These are phyloP conservation scores for Lepisosteus oculatus DNA, from an alignment of 2,113 vertebrate species.

Conservation along the genomic window DNA sequence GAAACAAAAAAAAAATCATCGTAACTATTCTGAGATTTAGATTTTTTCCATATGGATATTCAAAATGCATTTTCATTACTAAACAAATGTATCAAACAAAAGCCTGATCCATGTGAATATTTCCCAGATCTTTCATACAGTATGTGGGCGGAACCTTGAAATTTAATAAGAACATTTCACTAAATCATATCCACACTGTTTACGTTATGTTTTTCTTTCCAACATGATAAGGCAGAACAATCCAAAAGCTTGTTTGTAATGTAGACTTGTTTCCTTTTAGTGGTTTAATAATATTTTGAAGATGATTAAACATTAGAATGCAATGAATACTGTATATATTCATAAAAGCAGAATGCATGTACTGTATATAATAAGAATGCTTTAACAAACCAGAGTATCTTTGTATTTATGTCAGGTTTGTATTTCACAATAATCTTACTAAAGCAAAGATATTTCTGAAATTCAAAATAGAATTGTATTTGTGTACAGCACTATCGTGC, in stretches of 20 bases:
- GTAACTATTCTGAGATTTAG: not conserved
- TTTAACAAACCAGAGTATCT: too few species aligned
- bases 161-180: conserved; percentile 10
- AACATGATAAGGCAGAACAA: not conserved
- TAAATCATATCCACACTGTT: conserved; percentile 1
- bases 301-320: too few species aligned
- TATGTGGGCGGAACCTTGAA: not conserved
- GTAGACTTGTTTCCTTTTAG: not conserved
- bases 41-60: conserved; percentile 4
- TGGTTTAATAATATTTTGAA: too few species aligned
- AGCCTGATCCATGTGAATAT: not conserved
- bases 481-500: too few species aligned
- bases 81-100: conserved; percentile 5
- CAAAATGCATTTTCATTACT: not conserved
- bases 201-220: conserved; percentile 1
- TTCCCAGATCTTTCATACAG: not conserved
- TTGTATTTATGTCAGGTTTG: too few species aligned
- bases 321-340: too few species aligned
- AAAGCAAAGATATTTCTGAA: too few species aligned
- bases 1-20: not conserved
- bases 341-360: too few species aligned
- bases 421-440: too few species aligned
- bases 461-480: too few species aligned
- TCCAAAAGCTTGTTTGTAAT: not conserved
- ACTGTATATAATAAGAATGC: too few species aligned